phyloP scores from a whole-genome alignment of 2,797 vertebrate genomes.

The Semaprochilodus insignis region DNA sequence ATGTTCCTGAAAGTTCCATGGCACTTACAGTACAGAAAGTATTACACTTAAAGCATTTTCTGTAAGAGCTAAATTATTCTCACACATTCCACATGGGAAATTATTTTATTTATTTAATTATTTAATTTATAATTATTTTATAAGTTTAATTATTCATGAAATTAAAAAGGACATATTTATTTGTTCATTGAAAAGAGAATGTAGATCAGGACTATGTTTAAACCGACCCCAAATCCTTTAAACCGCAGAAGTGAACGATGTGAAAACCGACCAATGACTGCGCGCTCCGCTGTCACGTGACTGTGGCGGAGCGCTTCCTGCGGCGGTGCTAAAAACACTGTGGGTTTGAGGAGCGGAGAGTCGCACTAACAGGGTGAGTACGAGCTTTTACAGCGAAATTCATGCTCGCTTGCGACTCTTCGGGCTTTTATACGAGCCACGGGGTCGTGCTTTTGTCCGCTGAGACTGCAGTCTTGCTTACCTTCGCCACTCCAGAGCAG shows the following conservation, averaged over 20 bases:
- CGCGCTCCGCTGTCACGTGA: constrained; percentile 62
- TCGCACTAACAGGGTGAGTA: constrained; percentile 65
- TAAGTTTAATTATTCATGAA: too few relatives aligned
- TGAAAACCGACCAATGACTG: constrained; percentile 61
- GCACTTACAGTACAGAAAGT: background rate
- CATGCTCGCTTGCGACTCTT: background rate
- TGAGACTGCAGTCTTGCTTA: background rate
- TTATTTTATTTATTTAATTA: too few relatives aligned
- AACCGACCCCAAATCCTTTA: constrained; percentile 39
- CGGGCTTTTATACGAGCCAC: background rate
- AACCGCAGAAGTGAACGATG: constrained; percentile 37
- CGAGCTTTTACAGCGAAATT: constrained; percentile 21
- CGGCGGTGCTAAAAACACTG: constrained; percentile 61
- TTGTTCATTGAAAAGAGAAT: too few relatives aligned
- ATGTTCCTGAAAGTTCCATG: background rate
- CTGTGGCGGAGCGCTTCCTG: constrained; percentile 59
- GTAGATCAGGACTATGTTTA: too few relatives aligned
- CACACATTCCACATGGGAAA: too few relatives aligned
- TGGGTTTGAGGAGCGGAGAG: constrained; percentile 56
- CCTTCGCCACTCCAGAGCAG: constrained; percentile 45
- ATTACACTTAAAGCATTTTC: too few relatives aligned
- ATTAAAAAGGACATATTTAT: too few relatives aligned
- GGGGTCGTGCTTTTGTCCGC: background rate
- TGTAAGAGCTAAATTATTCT: too few relatives aligned
- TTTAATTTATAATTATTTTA: too few relatives aligned